Evolutionary conservation across 2,113 vertebrate genomes (phyloP).

Genomic region (Fregetta grallaria): DNA sequence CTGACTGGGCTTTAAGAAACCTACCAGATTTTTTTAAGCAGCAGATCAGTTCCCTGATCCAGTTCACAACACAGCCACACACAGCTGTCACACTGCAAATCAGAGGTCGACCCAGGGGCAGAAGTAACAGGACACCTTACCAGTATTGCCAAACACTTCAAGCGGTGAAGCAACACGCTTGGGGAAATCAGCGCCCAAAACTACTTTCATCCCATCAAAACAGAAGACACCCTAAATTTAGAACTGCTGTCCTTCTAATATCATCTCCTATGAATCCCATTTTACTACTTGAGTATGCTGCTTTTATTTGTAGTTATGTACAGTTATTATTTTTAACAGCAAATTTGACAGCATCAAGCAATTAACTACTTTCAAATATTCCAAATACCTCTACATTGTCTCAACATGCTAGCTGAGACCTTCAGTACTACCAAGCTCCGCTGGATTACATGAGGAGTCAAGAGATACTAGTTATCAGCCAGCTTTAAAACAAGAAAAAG

Average conservation of each 20-base stretch:
- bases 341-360: background rate
- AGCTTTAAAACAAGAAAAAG: background rate
- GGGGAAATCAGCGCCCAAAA: constrained; percentile 15
- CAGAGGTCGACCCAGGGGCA: constrained; percentile 23
- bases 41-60: constrained; percentile 22
- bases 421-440: background rate
- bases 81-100: constrained; percentile 43
- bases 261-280: background rate
- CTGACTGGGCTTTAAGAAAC: background rate
- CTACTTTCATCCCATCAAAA: constrained; percentile 10
- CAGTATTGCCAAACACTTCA: constrained; percentile 28
- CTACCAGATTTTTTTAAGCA: constrained; percentile 15
- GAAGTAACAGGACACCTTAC: constrained; percentile 41
- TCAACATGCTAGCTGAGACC: background rate
- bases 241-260: background rate
- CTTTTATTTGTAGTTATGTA: background rate
- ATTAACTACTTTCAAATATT: background rate
- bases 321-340: background rate
- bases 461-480: background rate
- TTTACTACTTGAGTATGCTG: background rate
- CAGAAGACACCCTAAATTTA: constrained; percentile 16
- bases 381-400: background rate
- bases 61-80: background rate
- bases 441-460: background rate
- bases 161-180: background rate